Evolutionary conservation across 1,140 invertebrate species (phyloP).

Genomic region (Brachionus plicatilis): DNA sequence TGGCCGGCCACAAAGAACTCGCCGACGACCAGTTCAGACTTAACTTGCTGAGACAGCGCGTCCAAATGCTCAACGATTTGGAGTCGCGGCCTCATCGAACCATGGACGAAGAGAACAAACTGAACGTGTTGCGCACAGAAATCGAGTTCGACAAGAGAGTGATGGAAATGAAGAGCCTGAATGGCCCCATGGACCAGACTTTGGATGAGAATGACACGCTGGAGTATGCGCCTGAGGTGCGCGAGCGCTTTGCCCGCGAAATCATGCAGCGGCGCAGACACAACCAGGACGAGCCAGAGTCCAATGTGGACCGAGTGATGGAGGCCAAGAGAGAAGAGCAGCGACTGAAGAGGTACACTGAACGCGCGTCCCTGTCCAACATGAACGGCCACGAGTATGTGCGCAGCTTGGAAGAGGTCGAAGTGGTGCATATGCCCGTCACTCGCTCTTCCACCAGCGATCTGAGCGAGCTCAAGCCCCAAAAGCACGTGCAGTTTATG

Average conservation of each 20-base stretch:
- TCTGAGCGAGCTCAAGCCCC: not conserved
- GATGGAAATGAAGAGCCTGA: constrained; percentile 5
- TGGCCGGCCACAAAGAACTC: not conserved
- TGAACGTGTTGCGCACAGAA: not conserved
- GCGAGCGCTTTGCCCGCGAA: constrained; percentile 13
- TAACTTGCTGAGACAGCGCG: not conserved
- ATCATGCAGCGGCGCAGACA: not conserved
- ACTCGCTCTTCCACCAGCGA: not conserved
- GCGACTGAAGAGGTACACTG: not conserved
- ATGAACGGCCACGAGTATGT: not conserved
- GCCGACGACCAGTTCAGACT: constrained; percentile 22
- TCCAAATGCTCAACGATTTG: constrained; percentile 17
- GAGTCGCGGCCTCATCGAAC: not conserved
- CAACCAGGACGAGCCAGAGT: not conserved
- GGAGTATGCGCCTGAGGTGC: not conserved
- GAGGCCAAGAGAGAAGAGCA: constrained; percentile 7
- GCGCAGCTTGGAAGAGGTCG: not conserved
- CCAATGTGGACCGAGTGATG: not conserved
- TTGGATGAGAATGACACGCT: not conserved
- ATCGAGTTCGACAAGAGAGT: constrained; percentile 31
- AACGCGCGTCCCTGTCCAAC: not conserved
- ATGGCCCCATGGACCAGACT: not conserved
- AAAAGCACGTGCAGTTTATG: constrained; percentile 23
- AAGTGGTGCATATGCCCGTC: not conserved
- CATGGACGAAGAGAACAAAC: constrained; percentile 30